Conservation (phyloP, 2,113 vertebrate genomes). For the Brachyhypopomus gauderio region DNA sequence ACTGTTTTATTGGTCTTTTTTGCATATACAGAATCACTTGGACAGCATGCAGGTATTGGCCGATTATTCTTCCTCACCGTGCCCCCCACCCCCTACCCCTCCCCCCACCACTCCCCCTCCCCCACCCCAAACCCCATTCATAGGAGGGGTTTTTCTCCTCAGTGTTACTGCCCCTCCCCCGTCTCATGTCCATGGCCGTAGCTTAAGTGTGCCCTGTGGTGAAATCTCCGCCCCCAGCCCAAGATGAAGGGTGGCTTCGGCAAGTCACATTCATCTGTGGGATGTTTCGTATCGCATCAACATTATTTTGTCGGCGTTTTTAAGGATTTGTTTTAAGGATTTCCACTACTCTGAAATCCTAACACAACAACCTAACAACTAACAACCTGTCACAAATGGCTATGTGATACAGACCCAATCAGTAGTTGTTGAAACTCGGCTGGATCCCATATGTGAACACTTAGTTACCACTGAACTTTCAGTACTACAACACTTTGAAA, state of each 20-base stretch:
- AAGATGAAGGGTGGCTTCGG: slow-evolving; percentile 27
- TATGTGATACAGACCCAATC: neutral
- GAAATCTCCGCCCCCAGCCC: slow-evolving; percentile 9
- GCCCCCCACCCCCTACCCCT: neutral
- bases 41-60: slow-evolving; percentile 99
- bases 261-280: slow-evolving; percentile 33
- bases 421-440: neutral
- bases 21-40: slow-evolving; percentile 93
- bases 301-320: neutral
- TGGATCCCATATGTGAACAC: too few relatives aligned
- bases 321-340: neutral
- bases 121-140: slow-evolving; percentile 12
- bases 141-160: neutral
- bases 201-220: slow-evolving; percentile 17
- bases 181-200: neutral
- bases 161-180: neutral
- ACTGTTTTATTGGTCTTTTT: slow-evolving; percentile 74
- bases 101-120: slow-evolving; percentile 41
- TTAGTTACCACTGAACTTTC: too few relatives aligned
- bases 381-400: slow-evolving; percentile 4
- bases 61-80: slow-evolving; percentile 62
- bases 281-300: slow-evolving; percentile 16
- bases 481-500: neutral
- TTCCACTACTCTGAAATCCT: neutral
- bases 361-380: neutral